Evolutionary conservation across 2,888 invertebrate genomes (phyloP).

Genomic region (Nymphalis urticae): DNA sequence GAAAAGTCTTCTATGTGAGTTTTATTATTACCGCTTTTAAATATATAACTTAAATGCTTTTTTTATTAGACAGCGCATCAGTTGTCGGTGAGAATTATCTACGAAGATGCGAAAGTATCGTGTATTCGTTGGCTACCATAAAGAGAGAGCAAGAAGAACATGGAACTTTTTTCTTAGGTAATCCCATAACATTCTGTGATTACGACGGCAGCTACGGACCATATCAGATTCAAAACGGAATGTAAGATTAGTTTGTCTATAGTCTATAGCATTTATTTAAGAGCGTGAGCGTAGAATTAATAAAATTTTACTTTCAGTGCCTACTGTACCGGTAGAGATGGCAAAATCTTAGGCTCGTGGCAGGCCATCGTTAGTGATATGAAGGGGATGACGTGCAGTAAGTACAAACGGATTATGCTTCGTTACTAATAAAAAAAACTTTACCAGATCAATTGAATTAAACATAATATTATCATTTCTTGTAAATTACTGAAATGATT

Average conservation of each 20-base stretch:
- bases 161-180: constrained; percentile 80
- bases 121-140: constrained; percentile 77
- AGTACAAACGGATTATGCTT: constrained; percentile 53
- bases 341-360: constrained; percentile 79
- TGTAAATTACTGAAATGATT: neutral
- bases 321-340: constrained; percentile 83
- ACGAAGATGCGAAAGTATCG: constrained; percentile 85
- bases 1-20: constrained; percentile 37
- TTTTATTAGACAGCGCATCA: constrained; percentile 62
- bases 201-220: constrained; percentile 85
- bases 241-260: constrained; percentile 65
- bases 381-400: constrained; percentile 81
- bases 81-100: constrained; percentile 81
- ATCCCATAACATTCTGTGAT: constrained; percentile 81
- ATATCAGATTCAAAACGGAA: constrained; percentile 76
- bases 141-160: constrained; percentile 80
- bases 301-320: constrained; percentile 64
- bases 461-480: too few relatives aligned
- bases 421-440: neutral
- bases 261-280: too few relatives aligned
- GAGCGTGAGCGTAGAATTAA: neutral
- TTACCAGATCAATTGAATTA: neutral
- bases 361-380: constrained; percentile 63
- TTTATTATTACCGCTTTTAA: constrained; percentile 25
- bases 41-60: neutral